A percentile compares a stretch with the other conserved stretches of the same genome.
Evolutionary conservation across 2,113 vertebrate species (phyloP).

Genomic region (Microtus oregoni): DNA sequence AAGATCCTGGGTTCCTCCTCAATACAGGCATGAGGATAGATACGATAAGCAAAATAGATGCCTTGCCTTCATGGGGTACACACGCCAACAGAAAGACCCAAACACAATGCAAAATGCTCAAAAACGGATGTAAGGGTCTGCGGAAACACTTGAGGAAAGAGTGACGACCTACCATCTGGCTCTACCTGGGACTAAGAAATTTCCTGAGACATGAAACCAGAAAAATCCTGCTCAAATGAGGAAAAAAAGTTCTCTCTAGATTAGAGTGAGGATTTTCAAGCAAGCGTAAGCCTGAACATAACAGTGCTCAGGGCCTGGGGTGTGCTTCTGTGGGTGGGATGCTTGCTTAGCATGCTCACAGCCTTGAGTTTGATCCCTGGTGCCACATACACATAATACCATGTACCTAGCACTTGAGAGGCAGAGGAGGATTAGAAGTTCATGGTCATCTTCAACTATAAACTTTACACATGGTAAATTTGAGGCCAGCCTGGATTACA

Average conservation of each 20-base stretch:
- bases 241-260: neutral
- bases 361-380: neutral
- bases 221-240: neutral
- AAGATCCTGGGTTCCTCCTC: neutral
- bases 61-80: neutral
- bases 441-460: neutral
- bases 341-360: neutral
- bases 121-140: too few relatives aligned
- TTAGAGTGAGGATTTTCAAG: neutral
- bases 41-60: neutral
- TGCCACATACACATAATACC: too few relatives aligned
- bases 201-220: neutral
- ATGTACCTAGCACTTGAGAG: neutral
- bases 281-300: neutral
- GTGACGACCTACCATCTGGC: fast-evolving
- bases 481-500: neutral
- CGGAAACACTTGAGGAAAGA: neutral
- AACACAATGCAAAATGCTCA: fast-evolving
- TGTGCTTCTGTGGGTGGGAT: neutral
- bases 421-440: neutral
- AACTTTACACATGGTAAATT: neutral
- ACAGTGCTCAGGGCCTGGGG: too few relatives aligned
- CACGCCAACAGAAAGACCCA: neutral
- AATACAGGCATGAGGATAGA: neutral
- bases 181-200: neutral